Evolutionary conservation across 2,113 vertebrate genomes (phyloP).

Genomic region (Panurus biarmicus): DNA sequence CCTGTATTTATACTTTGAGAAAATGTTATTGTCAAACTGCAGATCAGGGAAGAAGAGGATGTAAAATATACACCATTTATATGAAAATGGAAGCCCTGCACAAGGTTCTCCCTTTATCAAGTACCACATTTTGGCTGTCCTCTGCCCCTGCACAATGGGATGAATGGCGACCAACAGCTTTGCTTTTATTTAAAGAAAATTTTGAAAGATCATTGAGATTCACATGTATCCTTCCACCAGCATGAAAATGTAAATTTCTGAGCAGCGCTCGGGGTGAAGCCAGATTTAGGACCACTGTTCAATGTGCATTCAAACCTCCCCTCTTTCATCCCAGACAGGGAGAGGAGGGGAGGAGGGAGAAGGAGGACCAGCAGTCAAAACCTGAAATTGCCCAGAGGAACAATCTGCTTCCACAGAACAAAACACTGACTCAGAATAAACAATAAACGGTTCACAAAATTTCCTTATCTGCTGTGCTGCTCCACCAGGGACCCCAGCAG

Average conservation of each 20-base stretch:
- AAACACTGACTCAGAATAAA: not conserved
- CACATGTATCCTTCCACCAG: not conserved
- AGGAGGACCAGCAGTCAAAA: not conserved
- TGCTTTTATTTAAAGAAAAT: not conserved
- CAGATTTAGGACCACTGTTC: slow-evolving; percentile 34
- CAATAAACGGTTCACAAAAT: not conserved
- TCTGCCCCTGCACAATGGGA: not conserved
- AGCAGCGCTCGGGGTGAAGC: not conserved
- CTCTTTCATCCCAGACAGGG: not conserved
- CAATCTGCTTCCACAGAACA: not conserved
- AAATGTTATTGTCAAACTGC: not conserved
- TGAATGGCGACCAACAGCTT: not conserved
- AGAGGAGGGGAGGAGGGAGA: not conserved
- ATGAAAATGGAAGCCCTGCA: not conserved
- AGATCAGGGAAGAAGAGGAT: not conserved
- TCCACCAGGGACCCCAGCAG: not conserved
- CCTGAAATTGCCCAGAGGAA: not conserved
- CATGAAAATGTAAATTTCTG: slow-evolving; percentile 10
- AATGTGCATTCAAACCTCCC: not conserved
- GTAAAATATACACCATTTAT: not conserved
- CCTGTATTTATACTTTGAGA: not conserved
- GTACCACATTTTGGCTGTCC: not conserved
- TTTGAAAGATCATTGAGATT: slow-evolving; percentile 17
- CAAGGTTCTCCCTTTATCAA: not conserved
- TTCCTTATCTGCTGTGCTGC: not conserved